These are phyloP conservation scores for Zosterops lateralis DNA, from an alignment of 2,113 vertebrate species.

Conservation along the genomic window DNA sequence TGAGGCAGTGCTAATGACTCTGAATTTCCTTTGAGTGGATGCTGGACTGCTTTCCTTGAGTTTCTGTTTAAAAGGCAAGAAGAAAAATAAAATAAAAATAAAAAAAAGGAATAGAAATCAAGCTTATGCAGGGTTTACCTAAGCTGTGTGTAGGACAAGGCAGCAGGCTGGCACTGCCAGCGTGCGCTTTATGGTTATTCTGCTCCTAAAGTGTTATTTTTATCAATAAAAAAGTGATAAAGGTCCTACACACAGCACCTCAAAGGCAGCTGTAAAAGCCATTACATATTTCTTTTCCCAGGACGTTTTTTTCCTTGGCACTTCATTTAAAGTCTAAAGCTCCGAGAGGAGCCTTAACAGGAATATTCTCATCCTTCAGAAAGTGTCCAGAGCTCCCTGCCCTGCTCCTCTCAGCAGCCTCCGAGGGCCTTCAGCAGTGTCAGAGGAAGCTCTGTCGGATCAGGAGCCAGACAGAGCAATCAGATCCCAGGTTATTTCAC, in stretches of 20 bases:
- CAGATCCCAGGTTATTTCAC: background rate
- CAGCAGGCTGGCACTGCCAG: background rate
- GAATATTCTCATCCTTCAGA: background rate
- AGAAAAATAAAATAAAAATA: background rate
- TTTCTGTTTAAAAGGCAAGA: background rate
- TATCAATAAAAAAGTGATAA: background rate
- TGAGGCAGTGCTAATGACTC: conserved; percentile 17
- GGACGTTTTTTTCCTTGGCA: background rate
- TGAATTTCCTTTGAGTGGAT: background rate
- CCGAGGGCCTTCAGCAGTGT: background rate
- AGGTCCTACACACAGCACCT: background rate
- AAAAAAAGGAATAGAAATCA: background rate
- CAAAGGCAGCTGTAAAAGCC: background rate
- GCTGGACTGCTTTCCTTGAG: background rate
- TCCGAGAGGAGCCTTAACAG: background rate
- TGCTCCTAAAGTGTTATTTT: background rate
- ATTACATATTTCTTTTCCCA: background rate
- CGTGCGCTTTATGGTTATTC: background rate
- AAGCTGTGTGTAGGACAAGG: background rate
- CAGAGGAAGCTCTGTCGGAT: background rate
- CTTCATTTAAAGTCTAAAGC: background rate
- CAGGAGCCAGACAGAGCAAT: background rate
- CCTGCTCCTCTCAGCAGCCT: background rate
- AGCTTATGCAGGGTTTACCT: background rate
- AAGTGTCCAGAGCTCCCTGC: background rate